phyloP scores from a whole-genome alignment of 2,113 vertebrate genomes.

The Pao palembangensis region DNA sequence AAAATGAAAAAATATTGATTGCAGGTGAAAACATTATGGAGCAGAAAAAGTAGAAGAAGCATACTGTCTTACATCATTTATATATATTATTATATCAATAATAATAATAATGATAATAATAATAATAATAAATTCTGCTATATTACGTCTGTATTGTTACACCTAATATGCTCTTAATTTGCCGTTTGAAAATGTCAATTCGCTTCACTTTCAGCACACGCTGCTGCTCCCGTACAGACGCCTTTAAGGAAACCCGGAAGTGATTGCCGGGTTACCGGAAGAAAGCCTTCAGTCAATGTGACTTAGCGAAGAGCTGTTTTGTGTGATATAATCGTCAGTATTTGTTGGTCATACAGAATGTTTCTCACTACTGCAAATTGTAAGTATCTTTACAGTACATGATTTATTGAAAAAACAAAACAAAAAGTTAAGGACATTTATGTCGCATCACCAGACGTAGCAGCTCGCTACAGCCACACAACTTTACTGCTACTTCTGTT shows the following conservation, averaged over 20 bases:
- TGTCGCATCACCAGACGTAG: background rate
- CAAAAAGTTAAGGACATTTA: background rate
- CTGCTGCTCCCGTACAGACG: background rate
- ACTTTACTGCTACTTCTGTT: too few species aligned
- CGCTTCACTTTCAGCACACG: too few species aligned
- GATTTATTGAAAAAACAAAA: background rate
- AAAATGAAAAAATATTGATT: too few species aligned
- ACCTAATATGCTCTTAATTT: too few species aligned
- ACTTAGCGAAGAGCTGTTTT: constrained; percentile 29
- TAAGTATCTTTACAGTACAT: constrained; percentile 53
- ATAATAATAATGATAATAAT: too few species aligned
- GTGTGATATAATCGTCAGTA: background rate
- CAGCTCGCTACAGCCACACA: background rate
- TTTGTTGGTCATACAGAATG: constrained; percentile 47
- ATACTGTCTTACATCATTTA: too few species aligned
- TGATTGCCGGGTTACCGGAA: constrained; percentile 50
- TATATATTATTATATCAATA: too few species aligned
- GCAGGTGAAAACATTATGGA: too few species aligned
- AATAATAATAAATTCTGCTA: too few species aligned
- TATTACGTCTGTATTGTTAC: too few species aligned
- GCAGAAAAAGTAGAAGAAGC: too few species aligned
- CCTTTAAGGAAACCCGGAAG: constrained; percentile 62
- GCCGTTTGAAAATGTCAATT: too few species aligned
- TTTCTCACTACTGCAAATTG: constrained; percentile 73
- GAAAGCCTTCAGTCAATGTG: constrained; percentile 54